phyloP scores from a whole-genome alignment of 2,797 vertebrate species.

The Acanthurus leucopareius region DNA sequence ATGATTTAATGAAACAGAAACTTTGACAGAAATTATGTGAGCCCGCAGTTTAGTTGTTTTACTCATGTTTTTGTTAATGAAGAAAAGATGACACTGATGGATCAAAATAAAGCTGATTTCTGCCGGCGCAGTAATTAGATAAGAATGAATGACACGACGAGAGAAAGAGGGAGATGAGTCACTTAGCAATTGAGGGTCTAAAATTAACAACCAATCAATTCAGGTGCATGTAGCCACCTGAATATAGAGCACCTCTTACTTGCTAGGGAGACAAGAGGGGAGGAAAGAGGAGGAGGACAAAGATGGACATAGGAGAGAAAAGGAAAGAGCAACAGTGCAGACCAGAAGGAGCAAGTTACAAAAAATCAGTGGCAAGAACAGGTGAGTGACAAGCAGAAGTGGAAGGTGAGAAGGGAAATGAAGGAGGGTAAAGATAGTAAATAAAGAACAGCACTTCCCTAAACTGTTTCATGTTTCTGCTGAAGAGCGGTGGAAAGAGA shows the following conservation, averaged over 20 bases:
- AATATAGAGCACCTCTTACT: conserved; percentile 64
- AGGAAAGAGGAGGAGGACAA: neutral
- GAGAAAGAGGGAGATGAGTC: conserved; percentile 24
- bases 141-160: conserved; percentile 28
- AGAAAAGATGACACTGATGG: neutral
- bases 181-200: conserved; percentile 66
- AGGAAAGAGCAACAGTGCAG: neutral
- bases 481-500: conserved; percentile 24
- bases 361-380: conserved; percentile 5
- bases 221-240: conserved; percentile 52
- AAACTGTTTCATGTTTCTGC: conserved; percentile 53
- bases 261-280: neutral
- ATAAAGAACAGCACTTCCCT: conserved; percentile 36
- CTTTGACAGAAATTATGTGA: conserved; percentile 5
- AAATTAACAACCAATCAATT: conserved; percentile 76
- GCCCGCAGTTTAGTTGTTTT: conserved; percentile 7
- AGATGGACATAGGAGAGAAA: conserved; percentile 11
- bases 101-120: conserved; percentile 20
- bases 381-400: conserved; percentile 42
- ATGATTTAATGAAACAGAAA: conserved; percentile 26
- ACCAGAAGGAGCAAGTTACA: neutral
- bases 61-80: conserved; percentile 17
- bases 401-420: conserved; percentile 23
- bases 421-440: conserved; percentile 37
- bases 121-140: conserved; percentile 17